Percentiles rank a stretch among this genome's conserved stretches.
phyloP scores from a whole-genome alignment of 2,113 vertebrate species.

The Phyllostomus hastatus region DNA sequence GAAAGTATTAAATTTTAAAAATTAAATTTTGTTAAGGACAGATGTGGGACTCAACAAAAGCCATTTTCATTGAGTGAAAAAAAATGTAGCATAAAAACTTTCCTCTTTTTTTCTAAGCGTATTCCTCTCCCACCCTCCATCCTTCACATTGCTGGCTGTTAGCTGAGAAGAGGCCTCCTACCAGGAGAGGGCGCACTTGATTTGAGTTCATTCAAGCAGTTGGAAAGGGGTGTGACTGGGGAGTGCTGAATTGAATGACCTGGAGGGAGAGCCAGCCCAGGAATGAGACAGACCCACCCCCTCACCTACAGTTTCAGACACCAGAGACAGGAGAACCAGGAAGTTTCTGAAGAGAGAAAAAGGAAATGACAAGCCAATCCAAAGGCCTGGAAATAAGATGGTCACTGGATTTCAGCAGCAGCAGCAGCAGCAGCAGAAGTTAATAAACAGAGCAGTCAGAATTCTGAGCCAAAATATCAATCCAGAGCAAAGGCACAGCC shows the following conservation, averaged over 20 bases:
- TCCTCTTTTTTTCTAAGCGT: neutral
- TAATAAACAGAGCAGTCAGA: neutral
- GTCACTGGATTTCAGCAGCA: neutral
- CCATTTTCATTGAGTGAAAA: neutral
- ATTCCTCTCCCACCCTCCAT: neutral
- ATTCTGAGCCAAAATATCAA: neutral
- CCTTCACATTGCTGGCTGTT: neutral
- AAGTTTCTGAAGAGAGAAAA: neutral
- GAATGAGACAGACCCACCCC: neutral
- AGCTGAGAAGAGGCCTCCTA: neutral
- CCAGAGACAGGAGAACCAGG: neutral
- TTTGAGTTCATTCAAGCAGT: neutral
- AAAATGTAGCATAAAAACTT: neutral
- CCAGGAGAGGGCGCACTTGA: neutral
- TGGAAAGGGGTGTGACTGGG: neutral
- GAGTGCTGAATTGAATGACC: neutral
- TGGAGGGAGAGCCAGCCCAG: neutral
- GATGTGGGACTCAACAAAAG: neutral
- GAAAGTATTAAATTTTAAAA: neutral
- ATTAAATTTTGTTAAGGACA: slow-evolving; percentile 3
- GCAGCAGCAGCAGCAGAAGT: neutral
- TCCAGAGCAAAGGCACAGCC: neutral
- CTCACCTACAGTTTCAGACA: neutral
- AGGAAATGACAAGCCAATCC: neutral
- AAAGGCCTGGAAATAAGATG: neutral